Percentiles rank a stretch among this genome's conserved stretches.
phyloP scores from a whole-genome alignment of 2,113 vertebrate genomes.

The Chaetops frenatus region DNA sequence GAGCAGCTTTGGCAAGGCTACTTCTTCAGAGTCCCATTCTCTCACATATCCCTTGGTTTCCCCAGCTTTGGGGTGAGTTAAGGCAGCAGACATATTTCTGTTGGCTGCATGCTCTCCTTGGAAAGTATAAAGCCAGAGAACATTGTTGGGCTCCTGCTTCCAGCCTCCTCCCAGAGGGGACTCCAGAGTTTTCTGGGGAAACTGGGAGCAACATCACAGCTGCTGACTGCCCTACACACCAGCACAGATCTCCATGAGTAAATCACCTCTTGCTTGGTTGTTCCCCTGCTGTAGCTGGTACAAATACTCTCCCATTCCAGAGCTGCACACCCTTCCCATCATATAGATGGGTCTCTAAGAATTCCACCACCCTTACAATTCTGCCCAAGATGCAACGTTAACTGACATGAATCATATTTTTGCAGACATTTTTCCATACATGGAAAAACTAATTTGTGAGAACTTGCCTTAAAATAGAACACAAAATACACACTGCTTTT shows the following conservation, averaged over 20 bases:
- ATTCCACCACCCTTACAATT: neutral
- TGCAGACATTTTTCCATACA: neutral
- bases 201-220: neutral
- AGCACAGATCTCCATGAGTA: neutral
- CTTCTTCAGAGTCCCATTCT: neutral
- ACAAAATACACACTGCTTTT: neutral
- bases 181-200: neutral
- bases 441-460: neutral
- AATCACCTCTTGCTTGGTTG: neutral
- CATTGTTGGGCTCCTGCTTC: neutral
- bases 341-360: rapidly evolving
- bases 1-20: neutral
- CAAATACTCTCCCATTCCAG: neutral
- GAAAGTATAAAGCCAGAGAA: neutral
- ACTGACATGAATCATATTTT: neutral
- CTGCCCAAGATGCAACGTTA: neutral
- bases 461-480: neutral
- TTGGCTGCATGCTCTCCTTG: neutral
- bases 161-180: neutral
- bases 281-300: neutral
- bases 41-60: neutral
- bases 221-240: neutral
- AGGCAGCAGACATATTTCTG: neutral
- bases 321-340: neutral
- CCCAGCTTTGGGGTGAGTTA: neutral